Percentiles rank a stretch among this genome's conserved stretches.
Evolutionary conservation across 2,113 vertebrate species (phyloP).

Genomic region (Cottus gobio): DNA sequence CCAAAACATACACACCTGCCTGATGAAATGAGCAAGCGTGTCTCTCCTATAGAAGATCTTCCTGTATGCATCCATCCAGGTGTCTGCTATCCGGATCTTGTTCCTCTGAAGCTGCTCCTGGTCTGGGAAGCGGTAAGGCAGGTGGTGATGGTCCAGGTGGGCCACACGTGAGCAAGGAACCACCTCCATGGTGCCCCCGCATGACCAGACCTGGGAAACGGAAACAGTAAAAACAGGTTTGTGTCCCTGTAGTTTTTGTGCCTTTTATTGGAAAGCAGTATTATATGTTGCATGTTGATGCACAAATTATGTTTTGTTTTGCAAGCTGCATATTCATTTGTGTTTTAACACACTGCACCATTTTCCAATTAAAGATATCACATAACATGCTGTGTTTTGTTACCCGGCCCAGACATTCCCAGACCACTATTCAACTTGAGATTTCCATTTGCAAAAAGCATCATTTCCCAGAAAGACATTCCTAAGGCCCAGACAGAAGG

Average conservation of each 20-base stretch:
- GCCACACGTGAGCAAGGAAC: slow-evolving; percentile 91
- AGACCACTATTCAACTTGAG: slow-evolving; percentile 36
- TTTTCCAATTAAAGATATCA: neutral
- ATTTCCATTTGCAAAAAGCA: slow-evolving; percentile 55
- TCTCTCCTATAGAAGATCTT: slow-evolving; percentile 88
- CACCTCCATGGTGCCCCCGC: slow-evolving; percentile 91
- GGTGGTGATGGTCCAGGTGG: slow-evolving; percentile 80
- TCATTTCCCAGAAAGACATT: slow-evolving; percentile 51
- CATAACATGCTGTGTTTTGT: slow-evolving; percentile 6
- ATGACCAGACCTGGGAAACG: slow-evolving; percentile 89
- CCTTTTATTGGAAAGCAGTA: no score
- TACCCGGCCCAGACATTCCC: slow-evolving; percentile 46
- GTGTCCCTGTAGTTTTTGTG: no score
- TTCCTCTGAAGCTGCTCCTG: slow-evolving; percentile 83
- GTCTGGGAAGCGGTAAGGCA: slow-evolving; percentile 67
- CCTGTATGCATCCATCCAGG: slow-evolving; percentile 89
- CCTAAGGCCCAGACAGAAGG: slow-evolving; percentile 41
- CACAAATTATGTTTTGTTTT: neutral
- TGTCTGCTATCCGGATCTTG: slow-evolving; percentile 89
- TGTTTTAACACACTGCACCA: neutral
- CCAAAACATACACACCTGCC: slow-evolving; percentile 81
- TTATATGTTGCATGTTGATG: neutral
- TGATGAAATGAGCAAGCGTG: slow-evolving; percentile 85
- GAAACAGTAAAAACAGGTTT: neutral
- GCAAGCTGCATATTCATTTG: neutral